Evolutionary conservation across 1,140 invertebrate species (phyloP).

Genomic region (Drosophila nigromelanica): DNA sequence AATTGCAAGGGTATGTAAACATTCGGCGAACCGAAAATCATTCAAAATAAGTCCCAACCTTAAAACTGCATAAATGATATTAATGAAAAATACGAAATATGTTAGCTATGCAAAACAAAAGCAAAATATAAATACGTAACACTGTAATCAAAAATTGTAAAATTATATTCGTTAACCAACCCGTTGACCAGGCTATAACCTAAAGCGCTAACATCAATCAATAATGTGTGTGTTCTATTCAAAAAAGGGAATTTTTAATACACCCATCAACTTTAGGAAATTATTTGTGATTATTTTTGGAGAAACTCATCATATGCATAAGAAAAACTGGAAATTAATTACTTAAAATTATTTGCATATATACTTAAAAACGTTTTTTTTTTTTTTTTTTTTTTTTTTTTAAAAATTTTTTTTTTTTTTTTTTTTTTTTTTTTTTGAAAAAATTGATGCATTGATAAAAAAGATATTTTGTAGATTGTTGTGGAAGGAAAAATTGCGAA

Average conservation of each 20-base stretch:
- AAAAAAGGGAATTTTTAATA: slow-evolving; percentile 18
- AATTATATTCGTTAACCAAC: slow-evolving; percentile 1
- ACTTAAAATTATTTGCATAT: slow-evolving; percentile 39
- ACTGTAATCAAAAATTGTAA: slow-evolving; percentile 5
- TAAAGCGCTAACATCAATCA: slow-evolving; percentile 10
- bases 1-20: neutral
- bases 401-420: slow-evolving; percentile 27
- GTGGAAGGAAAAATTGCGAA: slow-evolving; percentile 47
- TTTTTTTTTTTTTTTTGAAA: slow-evolving; percentile 29
- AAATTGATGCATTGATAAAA: slow-evolving; percentile 38
- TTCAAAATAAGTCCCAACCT: neutral
- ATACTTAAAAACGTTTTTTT: slow-evolving; percentile 14
- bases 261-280: slow-evolving; percentile 20
- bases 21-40: slow-evolving; percentile 6
- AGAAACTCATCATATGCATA: slow-evolving; percentile 40
- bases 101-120: slow-evolving; percentile 12
- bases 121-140: slow-evolving; percentile 21
- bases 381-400: slow-evolving; percentile 27
- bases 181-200: slow-evolving; percentile 7
- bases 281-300: slow-evolving; percentile 33
- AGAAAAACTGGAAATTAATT: slow-evolving; percentile 45
- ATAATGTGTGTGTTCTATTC: slow-evolving; percentile 21
- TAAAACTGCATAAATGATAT: neutral
- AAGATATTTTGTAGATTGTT: slow-evolving; percentile 40
- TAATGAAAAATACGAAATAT: slow-evolving; percentile 12